Percentiles rank a stretch among this genome's conserved stretches.
phyloP scores from a whole-genome alignment of 1,140 invertebrate genomes.

The Drosophila insularis region DNA sequence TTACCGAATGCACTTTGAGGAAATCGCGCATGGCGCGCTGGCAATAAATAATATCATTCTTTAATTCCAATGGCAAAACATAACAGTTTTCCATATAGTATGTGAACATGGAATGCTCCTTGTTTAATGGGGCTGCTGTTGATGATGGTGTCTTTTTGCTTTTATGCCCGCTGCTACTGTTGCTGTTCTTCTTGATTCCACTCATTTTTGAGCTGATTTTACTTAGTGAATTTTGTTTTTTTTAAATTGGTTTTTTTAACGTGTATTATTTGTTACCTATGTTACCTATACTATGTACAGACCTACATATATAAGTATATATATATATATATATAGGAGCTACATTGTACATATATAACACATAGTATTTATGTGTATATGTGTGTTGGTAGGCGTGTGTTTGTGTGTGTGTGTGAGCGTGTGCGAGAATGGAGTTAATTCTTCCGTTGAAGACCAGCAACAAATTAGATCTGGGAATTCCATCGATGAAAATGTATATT shows the following conservation, averaged over 20 bases:
- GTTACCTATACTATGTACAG: slow-evolving; percentile 1
- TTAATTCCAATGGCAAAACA: slow-evolving; percentile 70
- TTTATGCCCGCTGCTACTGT: neutral
- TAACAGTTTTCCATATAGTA: slow-evolving; percentile 72
- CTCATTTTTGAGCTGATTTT: neutral
- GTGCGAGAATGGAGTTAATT: neutral
- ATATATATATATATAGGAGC: neutral
- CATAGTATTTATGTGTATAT: neutral
- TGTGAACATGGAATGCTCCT: slow-evolving; percentile 37
- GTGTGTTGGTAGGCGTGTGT: neutral
- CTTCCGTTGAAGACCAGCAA: slow-evolving; percentile 2
- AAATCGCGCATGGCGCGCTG: slow-evolving; percentile 73
- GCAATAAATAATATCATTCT: slow-evolving; percentile 79
- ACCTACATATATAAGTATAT: neutral
- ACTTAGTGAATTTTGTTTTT: neutral
- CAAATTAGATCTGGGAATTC: neutral
- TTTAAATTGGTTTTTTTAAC: neutral
- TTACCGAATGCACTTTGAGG: slow-evolving; percentile 77
- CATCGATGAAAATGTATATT: neutral
- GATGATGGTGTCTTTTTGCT: neutral
- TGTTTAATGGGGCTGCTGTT: neutral
- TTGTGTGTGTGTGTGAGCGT: neutral
- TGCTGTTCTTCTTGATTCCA: neutral
- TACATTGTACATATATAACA: neutral
- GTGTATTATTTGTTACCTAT: neutral